Conservation (phyloP, 2,113 vertebrate species). For the Ascaphus truei region DNA sequence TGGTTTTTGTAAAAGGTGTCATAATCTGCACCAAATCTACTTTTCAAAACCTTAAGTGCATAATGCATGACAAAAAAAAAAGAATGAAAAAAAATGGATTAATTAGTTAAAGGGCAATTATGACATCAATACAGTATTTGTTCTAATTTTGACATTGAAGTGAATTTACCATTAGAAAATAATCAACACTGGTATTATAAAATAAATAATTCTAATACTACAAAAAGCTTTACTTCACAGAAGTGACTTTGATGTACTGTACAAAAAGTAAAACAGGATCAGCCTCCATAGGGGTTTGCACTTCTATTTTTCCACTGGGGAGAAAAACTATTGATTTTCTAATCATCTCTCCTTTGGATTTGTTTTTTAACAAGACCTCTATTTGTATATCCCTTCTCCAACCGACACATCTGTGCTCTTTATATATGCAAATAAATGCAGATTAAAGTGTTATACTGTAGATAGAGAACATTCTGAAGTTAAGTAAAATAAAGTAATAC, state of each 20-base stretch:
- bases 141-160: not conserved
- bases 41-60: too few species aligned
- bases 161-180: constrained; percentile 2
- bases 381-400: constrained; percentile 19
- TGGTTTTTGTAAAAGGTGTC: too few species aligned
- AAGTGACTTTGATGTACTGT: not conserved
- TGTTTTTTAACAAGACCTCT: constrained; percentile 1
- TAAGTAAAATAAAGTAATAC: too few species aligned
- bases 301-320: constrained; percentile 10
- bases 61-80: too few species aligned
- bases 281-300: constrained; percentile 5
- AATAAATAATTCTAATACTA: constrained; percentile 15
- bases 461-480: not conserved
- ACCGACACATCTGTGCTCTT: constrained; percentile 22
- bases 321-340: constrained; percentile 31
- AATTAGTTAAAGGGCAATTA: not conserved
- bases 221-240: not conserved
- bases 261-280: constrained; percentile 10
- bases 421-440: constrained; percentile 26
- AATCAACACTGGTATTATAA: not conserved
- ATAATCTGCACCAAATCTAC: too few species aligned
- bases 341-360: constrained; percentile 18
- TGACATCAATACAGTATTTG: constrained; percentile 3
- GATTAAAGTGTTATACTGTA: constrained; percentile 20
- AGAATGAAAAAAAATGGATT: too few species aligned